Evolutionary conservation across 2,888 invertebrate species (phyloP).

Genomic region (Alcis repandata): DNA sequence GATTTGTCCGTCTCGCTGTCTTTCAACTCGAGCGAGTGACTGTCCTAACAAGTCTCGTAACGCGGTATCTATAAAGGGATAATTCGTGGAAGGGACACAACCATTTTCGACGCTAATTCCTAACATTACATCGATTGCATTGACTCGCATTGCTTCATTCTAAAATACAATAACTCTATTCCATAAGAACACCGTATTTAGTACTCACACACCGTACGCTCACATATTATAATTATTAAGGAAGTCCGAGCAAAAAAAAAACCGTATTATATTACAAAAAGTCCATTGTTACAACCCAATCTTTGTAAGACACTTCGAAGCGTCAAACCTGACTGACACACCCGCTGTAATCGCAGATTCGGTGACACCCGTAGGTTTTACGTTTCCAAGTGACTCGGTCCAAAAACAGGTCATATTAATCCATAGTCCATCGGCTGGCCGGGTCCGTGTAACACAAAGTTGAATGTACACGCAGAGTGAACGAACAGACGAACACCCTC

Average conservation of each 20-base stretch:
- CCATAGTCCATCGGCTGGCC: no score
- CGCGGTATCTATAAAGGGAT: background rate
- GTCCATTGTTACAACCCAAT: background rate
- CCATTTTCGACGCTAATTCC: background rate
- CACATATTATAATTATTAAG: background rate
- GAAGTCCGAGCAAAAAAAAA: background rate
- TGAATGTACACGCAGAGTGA: background rate
- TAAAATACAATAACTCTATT: slow-evolving; percentile 13
- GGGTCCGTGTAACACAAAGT: background rate
- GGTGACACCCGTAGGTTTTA: no score
- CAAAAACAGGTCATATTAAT: no score
- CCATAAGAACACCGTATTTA: slow-evolving; percentile 14
- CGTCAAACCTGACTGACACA: background rate
- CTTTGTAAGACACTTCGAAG: background rate
- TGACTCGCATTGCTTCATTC: slow-evolving; percentile 13
- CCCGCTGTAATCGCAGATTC: no score
- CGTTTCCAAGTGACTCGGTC: background rate
- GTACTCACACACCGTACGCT: background rate
- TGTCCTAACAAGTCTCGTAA: no score
- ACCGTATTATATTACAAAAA: slow-evolving; percentile 3
- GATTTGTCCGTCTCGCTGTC: no score
- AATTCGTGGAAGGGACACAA: background rate
- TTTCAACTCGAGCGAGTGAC: no score
- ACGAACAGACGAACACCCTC: no score
- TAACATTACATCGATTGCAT: slow-evolving; percentile 13